Percentiles rank a stretch among this genome's conserved stretches.
These are phyloP conservation scores for Vulpes vulpes DNA, from an alignment of 2,113 vertebrate species.

Conservation along the genomic window DNA sequence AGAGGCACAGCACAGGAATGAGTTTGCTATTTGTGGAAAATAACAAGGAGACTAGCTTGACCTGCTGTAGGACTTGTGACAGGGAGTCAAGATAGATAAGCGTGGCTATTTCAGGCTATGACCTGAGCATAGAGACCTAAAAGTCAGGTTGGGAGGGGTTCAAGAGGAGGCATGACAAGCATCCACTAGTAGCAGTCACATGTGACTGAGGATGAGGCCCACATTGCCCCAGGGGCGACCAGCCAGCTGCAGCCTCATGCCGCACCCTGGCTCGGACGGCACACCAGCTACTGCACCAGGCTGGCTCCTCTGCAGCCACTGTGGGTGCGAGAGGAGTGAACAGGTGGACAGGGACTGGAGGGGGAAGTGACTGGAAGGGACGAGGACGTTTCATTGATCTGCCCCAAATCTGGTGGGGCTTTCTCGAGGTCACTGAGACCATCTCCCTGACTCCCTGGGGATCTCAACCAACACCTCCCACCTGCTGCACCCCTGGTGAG, in stretches of 20 bases:
- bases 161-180: neutral
- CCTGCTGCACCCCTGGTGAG: neutral
- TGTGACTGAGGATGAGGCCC: constrained; percentile 49
- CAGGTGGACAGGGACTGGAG: neutral
- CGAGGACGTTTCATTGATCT: constrained; percentile 10
- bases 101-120: constrained; percentile 64
- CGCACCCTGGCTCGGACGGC: neutral
- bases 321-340: neutral
- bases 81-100: constrained; percentile 50
- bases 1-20: constrained; percentile 33
- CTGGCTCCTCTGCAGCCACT: neutral
- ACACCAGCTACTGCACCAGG: neutral
- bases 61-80: neutral
- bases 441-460: neutral
- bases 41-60: constrained; percentile 34
- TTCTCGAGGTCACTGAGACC: neutral
- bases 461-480: neutral
- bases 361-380: neutral
- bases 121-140: constrained; percentile 32
- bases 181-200: neutral
- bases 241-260: constrained; percentile 53
- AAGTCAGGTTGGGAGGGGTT: neutral
- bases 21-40: constrained; percentile 67
- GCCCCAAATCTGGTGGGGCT: neutral
- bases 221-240: neutral